Evolutionary conservation across 2,113 vertebrate genomes (phyloP).

Genomic region (Microcebus griseorufus): DNA sequence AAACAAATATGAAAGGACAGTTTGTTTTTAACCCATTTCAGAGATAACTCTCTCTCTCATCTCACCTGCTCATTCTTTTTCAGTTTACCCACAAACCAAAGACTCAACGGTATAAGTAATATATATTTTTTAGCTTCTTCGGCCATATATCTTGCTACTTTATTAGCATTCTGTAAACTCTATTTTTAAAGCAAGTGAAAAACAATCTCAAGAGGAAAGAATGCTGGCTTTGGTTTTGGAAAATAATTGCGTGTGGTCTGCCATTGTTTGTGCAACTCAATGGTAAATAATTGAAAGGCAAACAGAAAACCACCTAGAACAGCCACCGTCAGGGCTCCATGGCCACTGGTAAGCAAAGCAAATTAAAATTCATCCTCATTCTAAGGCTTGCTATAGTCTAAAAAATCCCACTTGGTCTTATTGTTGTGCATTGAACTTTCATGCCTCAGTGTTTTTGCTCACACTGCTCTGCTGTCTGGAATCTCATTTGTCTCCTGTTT

Average conservation of each 20-base stretch:
- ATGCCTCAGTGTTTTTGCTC: not conserved
- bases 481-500: not conserved
- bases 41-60: not conserved
- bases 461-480: not conserved
- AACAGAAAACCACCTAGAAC: not conserved
- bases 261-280: not conserved
- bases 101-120: fast-evolving
- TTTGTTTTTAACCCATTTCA: not conserved
- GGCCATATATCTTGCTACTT: not conserved
- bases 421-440: not conserved
- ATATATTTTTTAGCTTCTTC: not conserved
- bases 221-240: not conserved
- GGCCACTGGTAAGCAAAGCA: not conserved
- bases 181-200: not conserved
- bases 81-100: not conserved
- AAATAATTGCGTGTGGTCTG: not conserved
- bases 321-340: no score
- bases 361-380: not conserved
- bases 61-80: not conserved
- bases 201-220: not conserved
- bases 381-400: not conserved
- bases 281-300: not conserved
- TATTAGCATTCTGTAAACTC: not conserved
- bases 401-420: not conserved
- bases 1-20: not conserved